Base-by-base conservation (phyloP, 2,113 vertebrate genomes). In the Penelope pileata region DNA sequence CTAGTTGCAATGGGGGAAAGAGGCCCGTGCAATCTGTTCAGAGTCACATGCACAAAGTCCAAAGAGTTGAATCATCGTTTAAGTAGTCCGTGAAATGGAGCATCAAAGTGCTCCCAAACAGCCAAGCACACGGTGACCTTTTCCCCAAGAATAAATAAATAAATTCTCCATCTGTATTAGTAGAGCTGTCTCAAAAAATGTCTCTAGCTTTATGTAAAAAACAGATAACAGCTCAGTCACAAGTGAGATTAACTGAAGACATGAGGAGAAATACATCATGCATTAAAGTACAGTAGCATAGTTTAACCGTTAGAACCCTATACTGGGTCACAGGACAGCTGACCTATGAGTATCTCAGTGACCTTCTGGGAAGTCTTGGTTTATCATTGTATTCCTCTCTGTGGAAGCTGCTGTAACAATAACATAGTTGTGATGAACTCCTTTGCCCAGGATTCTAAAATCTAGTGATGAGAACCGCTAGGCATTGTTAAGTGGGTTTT, bases 101-200 rank as follows among this genome's bases (percentile, higher is more conserved):
- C 75, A 88, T 94, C 91, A 89, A 94, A 97, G 83, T 53, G 27
- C 89, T 85, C 45, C 66, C 66, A 89, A 90, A 94, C 27, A 94
- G 84, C 67, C 2, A 0, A 29, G 38, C 50, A 94, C 54, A 93
- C 79, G 90, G 70, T 93, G 67, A 94, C 81, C 77, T 81, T 91
- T 72, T n/a, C 29, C 58, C 30, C 7, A 8, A 50, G 40, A 88
- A 86, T 80, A 89, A 93, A 81, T 76, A 93, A 43, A 75, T 47
- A 27, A 40, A 62, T 89, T 89, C 34, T 76, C 47, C 22, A 83
- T 90, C 50, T 92, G 7, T 54, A 66, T 87, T 38, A 73, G 80
- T 42, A 83, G 60, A 92, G 82, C 48, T 47, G 47, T 72, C 80
- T 94, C 19, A 24, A 62, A 90, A 82, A 82, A 54, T 5, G 10